phyloP scores from a whole-genome alignment of 2,113 vertebrate genomes.

The Rutilus rutilus region DNA sequence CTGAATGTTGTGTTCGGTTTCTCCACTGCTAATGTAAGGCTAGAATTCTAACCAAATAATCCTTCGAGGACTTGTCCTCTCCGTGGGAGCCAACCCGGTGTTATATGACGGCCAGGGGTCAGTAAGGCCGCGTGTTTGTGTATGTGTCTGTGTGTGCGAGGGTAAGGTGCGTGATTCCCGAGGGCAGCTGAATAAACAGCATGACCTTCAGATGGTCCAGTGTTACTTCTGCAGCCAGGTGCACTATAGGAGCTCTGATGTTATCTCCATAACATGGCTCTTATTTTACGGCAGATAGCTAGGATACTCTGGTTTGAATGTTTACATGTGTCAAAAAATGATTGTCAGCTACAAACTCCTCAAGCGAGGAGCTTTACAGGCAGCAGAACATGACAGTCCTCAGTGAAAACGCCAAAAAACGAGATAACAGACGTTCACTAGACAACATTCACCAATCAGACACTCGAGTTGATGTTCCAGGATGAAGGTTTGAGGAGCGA shows the following conservation, averaged over 20 bases:
- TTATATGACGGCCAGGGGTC: constrained; percentile 49
- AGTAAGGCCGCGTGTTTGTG: constrained; percentile 14
- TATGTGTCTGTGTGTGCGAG: constrained; percentile 56
- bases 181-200: constrained; percentile 79
- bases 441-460: constrained; percentile 13
- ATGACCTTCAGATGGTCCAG: constrained; percentile 28
- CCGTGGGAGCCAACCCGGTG: constrained; percentile 33
- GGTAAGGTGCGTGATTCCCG: constrained; percentile 67
- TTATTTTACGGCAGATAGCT: background rate
- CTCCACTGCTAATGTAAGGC: constrained; percentile 17
- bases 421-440: background rate
- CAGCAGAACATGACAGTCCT: background rate
- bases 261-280: constrained; percentile 13
- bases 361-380: background rate
- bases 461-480: constrained; percentile 7
- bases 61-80: constrained; percentile 38
- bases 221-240: constrained; percentile 52
- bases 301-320: background rate
- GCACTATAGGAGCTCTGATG: constrained; percentile 36
- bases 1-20: constrained; percentile 31
- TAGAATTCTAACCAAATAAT: constrained; percentile 51
- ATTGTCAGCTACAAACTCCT: background rate
- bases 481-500: constrained; percentile 15
- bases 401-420: background rate
- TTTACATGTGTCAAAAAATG: constrained; percentile 11